Base-by-base conservation (phyloP, 2,888 invertebrate species). In the Steinernema scapterisci region DNA sequence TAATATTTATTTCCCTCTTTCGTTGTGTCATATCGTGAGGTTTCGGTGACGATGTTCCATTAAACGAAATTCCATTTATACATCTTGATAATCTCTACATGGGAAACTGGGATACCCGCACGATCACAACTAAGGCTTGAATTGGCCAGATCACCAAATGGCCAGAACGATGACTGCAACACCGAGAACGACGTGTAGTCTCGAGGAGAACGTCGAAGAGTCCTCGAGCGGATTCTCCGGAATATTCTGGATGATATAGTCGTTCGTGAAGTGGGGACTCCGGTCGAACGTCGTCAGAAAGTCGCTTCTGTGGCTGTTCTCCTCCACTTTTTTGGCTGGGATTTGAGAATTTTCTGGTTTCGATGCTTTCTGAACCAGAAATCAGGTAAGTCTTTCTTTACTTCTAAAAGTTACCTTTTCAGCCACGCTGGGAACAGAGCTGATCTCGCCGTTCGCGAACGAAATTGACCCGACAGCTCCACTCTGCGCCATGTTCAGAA, bases 391-490 rank as follows among this genome's bases (percentile, higher is more conserved):
- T 7, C 2, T 2, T 3, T 3, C 48, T 16, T 13, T 19, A 19
- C 16, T 16, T 16, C 6, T 48, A 16, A 5, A 13, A 16, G 2
- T 13, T 48, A 16, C n/a, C n/a, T 48, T 48, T 48, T 48, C 48
- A 16, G 16, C 48, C 48, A 48, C 48, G 13, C 48, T 48, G 48
- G 48, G 48, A 16, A 19, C 48, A 16, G 48, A 19, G 16, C 23
- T 52, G 63, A 63, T 25, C 38, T 63, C 63, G 9, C 63, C 63
- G 63, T 63, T 63, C 7, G 27, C 1, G 31, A 63, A 63, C 9
- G 63, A 63, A 25, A 63, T 27, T 9, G 63, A 63, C 27, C 63
- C 63, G 38, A 63, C 63, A n/a, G 63, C 63, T 27, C 63, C 63
- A 31, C 31, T 63, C 63, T 63, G 27, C 6, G 63, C 63, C 63